Base-by-base conservation (phyloP, 2,888 invertebrate species). In the Drosophila pegasa region DNA sequence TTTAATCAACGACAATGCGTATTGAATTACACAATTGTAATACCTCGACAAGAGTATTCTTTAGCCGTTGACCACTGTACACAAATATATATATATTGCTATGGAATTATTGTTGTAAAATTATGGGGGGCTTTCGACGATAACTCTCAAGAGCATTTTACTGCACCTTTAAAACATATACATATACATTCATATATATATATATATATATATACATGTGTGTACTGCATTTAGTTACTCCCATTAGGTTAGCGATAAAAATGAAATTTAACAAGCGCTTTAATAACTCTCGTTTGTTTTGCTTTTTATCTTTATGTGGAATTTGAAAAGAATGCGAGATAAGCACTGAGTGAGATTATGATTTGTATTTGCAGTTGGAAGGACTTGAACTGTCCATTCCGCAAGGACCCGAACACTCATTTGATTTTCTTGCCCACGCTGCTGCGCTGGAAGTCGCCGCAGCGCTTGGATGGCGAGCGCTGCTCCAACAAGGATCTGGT, bases 351-450 rank as follows among this genome's bases (percentile, higher is more conserved):
- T 40, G 20, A 40, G 27, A 2, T 29, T 16, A 18, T 18, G n/a
- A 41, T 61, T 20, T 48, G 12, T 29, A 60, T 71, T 93, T 94
- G 35, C 89, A 97, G 97, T 72, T 98, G 98, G 98, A 98, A 96
- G 92, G 95, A 97, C 91, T 93, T 93, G 56, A 94, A 95, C 14
- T 96, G 96, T 90, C 95, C 95, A 1, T 98, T 97, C 92, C 94
- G 98, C 62, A 97, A 95, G 58, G 96, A 98, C 89, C 89, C 93
- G 37, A 93, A 94, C 45, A 94, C 95, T 0, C 94, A 94, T 77
- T 92, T 98, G 57, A 95, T 96, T 90, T 95, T 96, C 52, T 94
- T 98, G 43, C 98, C 98, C 2, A 98, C 98, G 0, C 91, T 98
- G 16, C 91, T 96, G 40, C 94, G 94, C 83, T 97, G 96, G 96